Conservation (phyloP, 2,888 invertebrate species). For the Platypus cylindrus region DNA sequence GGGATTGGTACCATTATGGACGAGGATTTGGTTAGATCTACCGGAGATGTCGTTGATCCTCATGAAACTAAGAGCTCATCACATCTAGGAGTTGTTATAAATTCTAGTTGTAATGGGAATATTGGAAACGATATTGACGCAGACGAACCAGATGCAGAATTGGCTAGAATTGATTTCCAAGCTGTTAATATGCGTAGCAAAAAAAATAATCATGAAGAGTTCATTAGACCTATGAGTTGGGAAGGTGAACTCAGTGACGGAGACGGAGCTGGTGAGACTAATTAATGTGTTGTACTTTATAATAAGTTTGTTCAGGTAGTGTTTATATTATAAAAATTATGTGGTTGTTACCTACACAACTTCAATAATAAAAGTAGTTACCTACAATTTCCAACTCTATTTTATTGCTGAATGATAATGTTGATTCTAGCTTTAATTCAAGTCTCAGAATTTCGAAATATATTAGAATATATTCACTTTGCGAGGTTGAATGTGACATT, state of each 20-base stretch:
- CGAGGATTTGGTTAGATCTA: slow-evolving; percentile 10
- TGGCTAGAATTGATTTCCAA: slow-evolving; percentile 65
- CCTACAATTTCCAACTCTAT: no score
- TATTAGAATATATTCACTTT: no score
- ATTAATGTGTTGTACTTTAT: no score
- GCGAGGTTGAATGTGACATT: no score
- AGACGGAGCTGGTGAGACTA: slow-evolving; percentile 38
- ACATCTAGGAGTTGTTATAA: slow-evolving; percentile 20
- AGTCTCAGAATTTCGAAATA: no score
- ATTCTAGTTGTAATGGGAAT: slow-evolving; percentile 19
- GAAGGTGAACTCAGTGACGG: slow-evolving; percentile 84
- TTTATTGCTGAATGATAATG: no score
- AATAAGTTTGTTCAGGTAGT: no score
- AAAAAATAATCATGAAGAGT: slow-evolving; percentile 28
- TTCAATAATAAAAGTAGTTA: no score
- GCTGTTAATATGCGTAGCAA: slow-evolving; percentile 31
- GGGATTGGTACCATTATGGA: slow-evolving; percentile 4
- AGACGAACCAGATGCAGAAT: slow-evolving; percentile 67
- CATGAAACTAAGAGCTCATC: slow-evolving; percentile 22
- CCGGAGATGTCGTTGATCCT: slow-evolving; percentile 18
- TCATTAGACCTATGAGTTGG: slow-evolving; percentile 81
- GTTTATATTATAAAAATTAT: no score
- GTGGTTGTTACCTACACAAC: no score
- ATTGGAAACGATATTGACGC: slow-evolving; percentile 26
- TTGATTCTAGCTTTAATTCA: no score